Evolutionary conservation across 2,113 vertebrate species (phyloP), one percentile per base, ranked within the genome.

Genomic region (Saccopteryx leptura): DNA sequence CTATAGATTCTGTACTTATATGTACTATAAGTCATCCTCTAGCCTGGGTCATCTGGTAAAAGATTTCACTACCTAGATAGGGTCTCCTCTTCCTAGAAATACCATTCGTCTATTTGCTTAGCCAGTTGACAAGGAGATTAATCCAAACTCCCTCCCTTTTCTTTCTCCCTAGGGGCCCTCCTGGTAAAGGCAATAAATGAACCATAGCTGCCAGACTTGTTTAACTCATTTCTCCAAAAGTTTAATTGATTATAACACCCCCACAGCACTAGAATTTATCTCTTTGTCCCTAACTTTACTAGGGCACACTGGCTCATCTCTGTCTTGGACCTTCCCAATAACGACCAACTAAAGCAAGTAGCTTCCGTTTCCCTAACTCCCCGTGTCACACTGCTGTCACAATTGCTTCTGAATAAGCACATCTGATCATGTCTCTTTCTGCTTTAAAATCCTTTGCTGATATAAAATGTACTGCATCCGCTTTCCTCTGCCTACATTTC

Each of bases 1-100:
- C 85, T 50, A 84, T 4, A 79, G 50, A 91, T 19, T 85, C 8
- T 68, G 26, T 12, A 63, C 11, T 33, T 84, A 88, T 84, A 88
- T 48, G 94, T 74, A 50, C 52, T n/a, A 0, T 13, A 82, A 88
- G 39, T 74, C 46, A 75, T 31, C 18, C 48, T 61, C 65, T 33
- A 79, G 15, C 15, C 58, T 88, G 31, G 52, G n/a, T 58, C 46
- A 91, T 58, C 31, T 78, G 26, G 7, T 50, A 74, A 92, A 97
- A 68, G n/a, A 1, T 46, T 87, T 94, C 24, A 78, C 17, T 28
- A 85, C 5, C 17, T 28, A 85, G 6, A 71, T 2, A 61, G 28
- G 3, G 24, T 19, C 33, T 66, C 26, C 74, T 63, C 13, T 46
- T 94, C 11, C 19, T 28, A 75, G 48, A 96, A 91, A 72, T 39